A percentile compares a stretch with the other conserved stretches of the same genome.
Conservation (phyloP, 2,888 invertebrate genomes). For the Cheilosia soror region DNA sequence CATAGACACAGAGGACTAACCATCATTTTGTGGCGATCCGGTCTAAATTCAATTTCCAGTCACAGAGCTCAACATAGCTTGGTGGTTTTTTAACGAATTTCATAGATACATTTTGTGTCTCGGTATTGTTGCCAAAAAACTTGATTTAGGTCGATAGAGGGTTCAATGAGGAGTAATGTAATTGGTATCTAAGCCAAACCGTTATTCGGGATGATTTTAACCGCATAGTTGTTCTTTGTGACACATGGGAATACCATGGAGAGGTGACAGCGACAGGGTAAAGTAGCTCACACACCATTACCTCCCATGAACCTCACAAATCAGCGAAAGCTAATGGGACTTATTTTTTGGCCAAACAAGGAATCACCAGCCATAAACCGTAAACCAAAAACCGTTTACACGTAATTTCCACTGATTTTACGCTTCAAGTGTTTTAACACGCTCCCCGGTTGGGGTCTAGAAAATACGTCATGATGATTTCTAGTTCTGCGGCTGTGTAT, state of each 20-base stretch:
- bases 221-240: constrained; percentile 35
- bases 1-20: neutral
- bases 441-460: neutral
- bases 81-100: neutral
- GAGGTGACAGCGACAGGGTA: neutral
- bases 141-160: constrained; percentile 53
- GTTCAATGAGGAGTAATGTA: constrained; percentile 52
- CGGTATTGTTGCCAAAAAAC: constrained; percentile 32
- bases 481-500: constrained; percentile 1
- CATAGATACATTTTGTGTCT: constrained; percentile 1
- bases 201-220: constrained; percentile 2
- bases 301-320: too few relatives aligned
- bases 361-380: constrained; percentile 41
- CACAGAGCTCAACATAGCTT: neutral
- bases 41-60: neutral
- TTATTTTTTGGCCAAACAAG: neutral
- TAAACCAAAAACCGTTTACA: constrained; percentile 68
- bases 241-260: constrained; percentile 22
- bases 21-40: neutral
- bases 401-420: constrained; percentile 65
- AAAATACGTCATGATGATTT: neutral
- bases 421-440: constrained; percentile 53
- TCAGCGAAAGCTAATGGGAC: neutral
- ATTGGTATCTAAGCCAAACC: constrained; percentile 37
- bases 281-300: neutral